Percentiles rank a stretch among this genome's conserved stretches.
Evolutionary conservation across 2,888 invertebrate genomes (phyloP).

Genomic region (Chrysolina americana): DNA sequence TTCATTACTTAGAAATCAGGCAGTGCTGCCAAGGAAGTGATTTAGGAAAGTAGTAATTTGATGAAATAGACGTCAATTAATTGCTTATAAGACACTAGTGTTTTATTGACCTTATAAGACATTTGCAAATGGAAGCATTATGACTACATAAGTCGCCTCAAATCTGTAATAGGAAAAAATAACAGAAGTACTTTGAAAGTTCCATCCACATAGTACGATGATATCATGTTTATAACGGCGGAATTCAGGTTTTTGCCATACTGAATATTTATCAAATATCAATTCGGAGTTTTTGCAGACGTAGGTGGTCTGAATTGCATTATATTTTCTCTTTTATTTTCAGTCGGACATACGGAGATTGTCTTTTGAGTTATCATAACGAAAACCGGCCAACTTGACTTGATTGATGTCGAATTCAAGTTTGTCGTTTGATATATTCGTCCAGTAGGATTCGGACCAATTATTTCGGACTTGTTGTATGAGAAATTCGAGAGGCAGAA

Average conservation of each 20-base stretch:
- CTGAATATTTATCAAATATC: slow-evolving; percentile 15
- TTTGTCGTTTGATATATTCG: slow-evolving; percentile 39
- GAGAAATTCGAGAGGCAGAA: slow-evolving; percentile 12
- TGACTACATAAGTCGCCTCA: too few relatives aligned
- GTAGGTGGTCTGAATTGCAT: slow-evolving; percentile 13
- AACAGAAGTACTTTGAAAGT: too few relatives aligned
- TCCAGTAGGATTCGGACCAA: slow-evolving; percentile 16
- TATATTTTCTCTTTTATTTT: slow-evolving; percentile 3
- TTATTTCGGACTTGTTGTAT: slow-evolving; percentile 13
- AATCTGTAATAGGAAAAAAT: too few relatives aligned
- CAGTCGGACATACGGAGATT: slow-evolving; percentile 5
- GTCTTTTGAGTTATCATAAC: slow-evolving; percentile 33
- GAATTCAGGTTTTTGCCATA: background rate
- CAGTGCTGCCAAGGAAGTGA: too few relatives aligned
- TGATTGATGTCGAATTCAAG: slow-evolving; percentile 36
- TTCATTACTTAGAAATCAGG: too few relatives aligned
- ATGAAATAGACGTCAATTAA: too few relatives aligned
- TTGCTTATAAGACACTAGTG: too few relatives aligned
- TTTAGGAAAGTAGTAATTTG: too few relatives aligned
- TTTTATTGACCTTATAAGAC: too few relatives aligned
- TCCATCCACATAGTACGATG: background rate
- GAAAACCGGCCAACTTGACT: slow-evolving; percentile 27
- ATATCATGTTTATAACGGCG: background rate
- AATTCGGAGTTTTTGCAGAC: background rate
- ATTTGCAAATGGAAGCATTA: too few relatives aligned